Evolutionary conservation across 2,888 invertebrate species (phyloP), one percentile per base, ranked within the genome.

Genomic region (Aelia acuminata): DNA sequence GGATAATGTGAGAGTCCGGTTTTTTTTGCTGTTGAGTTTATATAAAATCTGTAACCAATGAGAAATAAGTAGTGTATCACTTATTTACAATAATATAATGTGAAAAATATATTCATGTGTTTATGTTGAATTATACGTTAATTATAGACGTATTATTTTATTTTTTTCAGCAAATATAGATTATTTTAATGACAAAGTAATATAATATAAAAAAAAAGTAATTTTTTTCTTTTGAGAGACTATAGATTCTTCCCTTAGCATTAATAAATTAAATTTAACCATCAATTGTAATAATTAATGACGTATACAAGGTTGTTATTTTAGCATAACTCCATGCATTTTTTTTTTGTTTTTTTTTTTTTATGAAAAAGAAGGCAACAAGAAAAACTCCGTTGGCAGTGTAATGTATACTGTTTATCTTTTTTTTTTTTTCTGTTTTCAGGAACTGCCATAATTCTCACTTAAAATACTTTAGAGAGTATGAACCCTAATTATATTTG

Each of bases 381-480:
- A 15, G 43, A 22, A 43, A 39, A 43, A 43, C 75, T 75, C 75
- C 63, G 63, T 63, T 8, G 63, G 31, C 15, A 63, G 10, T 15
- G 63, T 31, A 53, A 53, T 75, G 70, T 75, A 35, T 75, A 75
- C 70, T 75, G 70, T 20, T 75, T 75, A 75, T 39, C 26, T 43
- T 43, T 43, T 43, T 43, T 43, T 75, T 75, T 75, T 75, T 39
- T 7, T 39, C 75, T 75, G 75, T 43, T 35, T 75, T 75, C 22
- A 43, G 39, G 39, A 75, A 75, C 75, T 75, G 35, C 75, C 75
- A 75, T 75, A 39, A 39, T 75, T 75, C 75, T 39, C 75, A 75
- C 75, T 75, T 75, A 75, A 43, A 22, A 43, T 75, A 75, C 75
- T 75, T 75, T 22, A 75, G 43, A 75, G 20, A 75, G 39, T 43